phyloP scores from a whole-genome alignment of 2,888 invertebrate species.

The Julus scandinavius region DNA sequence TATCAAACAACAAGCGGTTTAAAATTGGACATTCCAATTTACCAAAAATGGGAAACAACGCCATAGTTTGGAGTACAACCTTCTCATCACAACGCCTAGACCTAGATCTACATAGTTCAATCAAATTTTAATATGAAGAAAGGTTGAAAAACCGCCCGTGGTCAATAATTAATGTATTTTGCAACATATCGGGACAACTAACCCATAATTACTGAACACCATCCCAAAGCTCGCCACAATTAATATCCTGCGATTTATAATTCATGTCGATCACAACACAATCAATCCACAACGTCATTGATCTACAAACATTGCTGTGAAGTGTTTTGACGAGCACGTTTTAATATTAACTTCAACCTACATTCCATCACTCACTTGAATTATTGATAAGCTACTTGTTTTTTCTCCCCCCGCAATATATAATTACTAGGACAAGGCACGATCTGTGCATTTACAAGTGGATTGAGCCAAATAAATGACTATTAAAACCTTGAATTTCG shows the following conservation, averaged over 20 bases:
- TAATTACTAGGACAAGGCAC: conserved; percentile 35
- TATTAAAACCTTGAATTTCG: not conserved
- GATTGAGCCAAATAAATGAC: not conserved
- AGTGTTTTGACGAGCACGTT: not conserved
- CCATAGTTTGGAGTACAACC: not conserved
- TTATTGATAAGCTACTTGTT: conserved; percentile 37
- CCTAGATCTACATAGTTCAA: not conserved
- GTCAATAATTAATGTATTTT: not conserved
- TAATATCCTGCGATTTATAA: not conserved
- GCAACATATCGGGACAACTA: not conserved
- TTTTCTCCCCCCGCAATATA: not conserved
- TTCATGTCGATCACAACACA: conserved; percentile 20
- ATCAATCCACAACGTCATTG: not conserved
- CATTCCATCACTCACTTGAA: not conserved
- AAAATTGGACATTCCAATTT: too few relatives aligned
- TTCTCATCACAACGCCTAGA: not conserved
- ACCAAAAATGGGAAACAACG: too few relatives aligned
- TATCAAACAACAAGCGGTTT: too few relatives aligned
- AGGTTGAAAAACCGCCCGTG: not conserved
- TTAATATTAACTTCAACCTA: conserved; percentile 35
- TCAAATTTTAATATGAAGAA: not conserved
- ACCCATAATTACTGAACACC: not conserved
- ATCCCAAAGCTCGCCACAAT: not conserved
- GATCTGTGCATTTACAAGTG: not conserved
- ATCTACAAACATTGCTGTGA: not conserved